Evolutionary conservation across 2,888 invertebrate species (phyloP).

Genomic region (Stenodema calcarata): DNA sequence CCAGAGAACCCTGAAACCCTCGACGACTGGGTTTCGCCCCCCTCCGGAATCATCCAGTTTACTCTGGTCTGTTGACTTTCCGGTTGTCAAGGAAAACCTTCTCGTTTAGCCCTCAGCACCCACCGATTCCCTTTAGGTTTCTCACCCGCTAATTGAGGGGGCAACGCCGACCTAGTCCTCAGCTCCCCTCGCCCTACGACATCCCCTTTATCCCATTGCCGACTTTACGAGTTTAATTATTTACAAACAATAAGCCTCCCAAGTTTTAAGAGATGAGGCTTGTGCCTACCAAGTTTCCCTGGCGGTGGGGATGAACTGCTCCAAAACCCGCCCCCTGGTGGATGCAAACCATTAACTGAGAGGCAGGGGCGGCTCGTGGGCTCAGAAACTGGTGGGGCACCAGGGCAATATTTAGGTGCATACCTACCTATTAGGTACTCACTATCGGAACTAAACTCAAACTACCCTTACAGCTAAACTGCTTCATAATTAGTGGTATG

Average conservation of each 20-base stretch:
- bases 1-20: background rate
- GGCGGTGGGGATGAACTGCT: background rate
- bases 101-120: background rate
- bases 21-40: background rate
- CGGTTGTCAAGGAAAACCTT: background rate
- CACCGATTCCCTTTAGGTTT: background rate
- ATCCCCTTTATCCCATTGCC: background rate
- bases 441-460: too few relatives aligned
- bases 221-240: constrained; percentile 22
- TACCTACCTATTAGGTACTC: too few relatives aligned
- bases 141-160: constrained; percentile 25
- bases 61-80: background rate
- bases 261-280: background rate
- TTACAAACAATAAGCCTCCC: constrained; percentile 21
- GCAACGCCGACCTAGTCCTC: background rate
- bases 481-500: too few relatives aligned
- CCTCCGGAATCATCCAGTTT: background rate
- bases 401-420: too few relatives aligned
- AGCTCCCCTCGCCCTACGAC: background rate
- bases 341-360: background rate
- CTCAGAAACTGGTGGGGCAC: too few relatives aligned
- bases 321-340: background rate
- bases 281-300: background rate
- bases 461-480: too few relatives aligned
- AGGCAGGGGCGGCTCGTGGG: too few relatives aligned